phyloP scores from a whole-genome alignment of 2,113 vertebrate genomes.

The Ptilorrhoa leucosticta region DNA sequence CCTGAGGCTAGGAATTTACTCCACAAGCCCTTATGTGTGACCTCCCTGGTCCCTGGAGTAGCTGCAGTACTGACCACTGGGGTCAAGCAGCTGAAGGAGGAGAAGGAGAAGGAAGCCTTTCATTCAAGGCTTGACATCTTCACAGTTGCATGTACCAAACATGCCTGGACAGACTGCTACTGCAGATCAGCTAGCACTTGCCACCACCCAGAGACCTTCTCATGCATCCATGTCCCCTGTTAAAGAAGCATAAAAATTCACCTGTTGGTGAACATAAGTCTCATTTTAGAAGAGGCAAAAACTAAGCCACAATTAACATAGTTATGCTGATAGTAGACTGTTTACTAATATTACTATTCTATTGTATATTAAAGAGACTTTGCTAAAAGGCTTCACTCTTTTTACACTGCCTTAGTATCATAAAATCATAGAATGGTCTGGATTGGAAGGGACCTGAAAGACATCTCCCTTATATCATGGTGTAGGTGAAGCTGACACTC shows the following conservation, averaged over 20 bases:
- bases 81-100: background rate
- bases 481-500: background rate
- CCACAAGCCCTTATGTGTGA: background rate
- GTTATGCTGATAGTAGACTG: background rate
- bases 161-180: fast-evolving
- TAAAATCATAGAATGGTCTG: background rate
- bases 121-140: background rate
- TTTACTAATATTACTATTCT: background rate
- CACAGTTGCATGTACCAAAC: background rate
- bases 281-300: background rate
- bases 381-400: background rate
- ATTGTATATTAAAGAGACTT: background rate
- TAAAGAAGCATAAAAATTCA: background rate
- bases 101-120: background rate
- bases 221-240: background rate
- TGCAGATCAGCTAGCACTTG: background rate
- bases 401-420: background rate
- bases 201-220: background rate
- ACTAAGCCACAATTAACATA: background rate
- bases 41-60: background rate
- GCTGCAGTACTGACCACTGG: background rate
- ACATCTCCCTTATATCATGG: background rate
- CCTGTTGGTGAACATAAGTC: background rate
- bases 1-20: background rate
- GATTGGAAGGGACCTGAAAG: background rate